Evolutionary conservation across 2,797 vertebrate species (phyloP).

Genomic region (Thamnophis elegans): DNA sequence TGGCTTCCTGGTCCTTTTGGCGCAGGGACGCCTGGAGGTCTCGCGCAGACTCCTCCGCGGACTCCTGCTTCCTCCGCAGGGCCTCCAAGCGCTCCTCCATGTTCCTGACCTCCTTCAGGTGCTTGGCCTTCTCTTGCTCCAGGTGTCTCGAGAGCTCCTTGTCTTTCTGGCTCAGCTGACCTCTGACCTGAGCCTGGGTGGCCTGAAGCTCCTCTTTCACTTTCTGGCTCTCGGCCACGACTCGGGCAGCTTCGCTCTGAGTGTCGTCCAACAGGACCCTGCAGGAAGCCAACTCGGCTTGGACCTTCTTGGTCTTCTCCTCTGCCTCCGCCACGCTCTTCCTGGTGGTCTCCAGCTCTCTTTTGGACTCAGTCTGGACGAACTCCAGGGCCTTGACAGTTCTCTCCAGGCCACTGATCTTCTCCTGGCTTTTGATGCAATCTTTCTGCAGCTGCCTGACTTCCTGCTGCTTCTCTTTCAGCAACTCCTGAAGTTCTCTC

Average conservation of each 20-base stretch:
- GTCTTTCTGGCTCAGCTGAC: conserved; percentile 72
- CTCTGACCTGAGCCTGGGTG: conserved; percentile 67
- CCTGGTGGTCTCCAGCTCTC: conserved; percentile 74
- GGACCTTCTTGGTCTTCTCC: conserved; percentile 73
- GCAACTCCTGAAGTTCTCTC: conserved; percentile 90
- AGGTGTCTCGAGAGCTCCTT: conserved; percentile 86
- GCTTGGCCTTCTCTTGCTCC: conserved; percentile 82
- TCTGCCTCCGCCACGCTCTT: conserved; percentile 67
- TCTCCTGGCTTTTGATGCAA: conserved; percentile 91
- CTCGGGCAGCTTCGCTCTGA: conserved; percentile 77
- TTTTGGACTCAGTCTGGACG: conserved; percentile 75
- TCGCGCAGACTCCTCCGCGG: conserved; percentile 72
- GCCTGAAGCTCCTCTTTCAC: conserved; percentile 69
- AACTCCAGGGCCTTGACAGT: conserved; percentile 84
- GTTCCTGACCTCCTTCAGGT: conserved; percentile 83
- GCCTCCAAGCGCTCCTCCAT: conserved; percentile 83
- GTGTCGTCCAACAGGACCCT: conserved; percentile 79
- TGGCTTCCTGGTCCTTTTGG: conserved; percentile 76
- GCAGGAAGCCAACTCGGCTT: conserved; percentile 77
- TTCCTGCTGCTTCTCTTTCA: conserved; percentile 94
- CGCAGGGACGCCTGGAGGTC: conserved; percentile 74
- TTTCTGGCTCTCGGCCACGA: conserved; percentile 76
- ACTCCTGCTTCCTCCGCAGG: conserved; percentile 75
- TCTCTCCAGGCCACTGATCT: conserved; percentile 84
- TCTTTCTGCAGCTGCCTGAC: conserved; percentile 92